These are phyloP conservation scores for Stigmatopora nigra DNA, from an alignment of 2,113 vertebrate genomes.

Conservation along the genomic window DNA sequence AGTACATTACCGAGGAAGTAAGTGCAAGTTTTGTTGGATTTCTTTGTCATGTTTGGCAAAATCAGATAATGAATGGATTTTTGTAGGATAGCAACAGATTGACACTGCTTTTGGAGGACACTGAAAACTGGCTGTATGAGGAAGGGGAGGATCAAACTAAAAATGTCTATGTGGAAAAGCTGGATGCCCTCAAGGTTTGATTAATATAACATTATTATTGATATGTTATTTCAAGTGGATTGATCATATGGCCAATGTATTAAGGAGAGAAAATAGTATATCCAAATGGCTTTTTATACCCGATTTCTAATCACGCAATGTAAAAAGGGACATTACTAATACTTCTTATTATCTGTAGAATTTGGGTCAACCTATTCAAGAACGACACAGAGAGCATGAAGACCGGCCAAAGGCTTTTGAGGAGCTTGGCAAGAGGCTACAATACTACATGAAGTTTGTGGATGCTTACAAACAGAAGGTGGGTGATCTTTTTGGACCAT, in stretches of 20 bases:
- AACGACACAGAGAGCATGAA: slow-evolving; percentile 81
- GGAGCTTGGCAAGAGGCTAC: slow-evolving; percentile 87
- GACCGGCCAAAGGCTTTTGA: slow-evolving; percentile 89
- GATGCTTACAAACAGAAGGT: slow-evolving; percentile 90
- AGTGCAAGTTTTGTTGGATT: slow-evolving; percentile 28
- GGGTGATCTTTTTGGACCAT: slow-evolving; percentile 1
- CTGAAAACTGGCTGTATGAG: slow-evolving; percentile 93
- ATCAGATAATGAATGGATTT: neutral
- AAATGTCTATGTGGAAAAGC: slow-evolving; percentile 89
- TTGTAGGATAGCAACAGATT: slow-evolving; percentile 75
- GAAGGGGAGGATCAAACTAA: slow-evolving; percentile 93
- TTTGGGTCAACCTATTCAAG: slow-evolving; percentile 85
- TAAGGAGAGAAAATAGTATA: too few species aligned
- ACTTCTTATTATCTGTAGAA: slow-evolving; percentile 65
- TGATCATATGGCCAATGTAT: neutral
- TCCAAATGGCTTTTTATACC: too few species aligned
- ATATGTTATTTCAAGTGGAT: neutral
- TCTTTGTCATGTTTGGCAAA: neutral
- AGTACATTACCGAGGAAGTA: slow-evolving; percentile 83
- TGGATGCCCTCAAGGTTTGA: slow-evolving; percentile 81
- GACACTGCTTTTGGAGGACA: slow-evolving; percentile 81
- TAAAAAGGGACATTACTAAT: too few species aligned
- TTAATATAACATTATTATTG: neutral
- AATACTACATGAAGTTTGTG: slow-evolving; percentile 85
- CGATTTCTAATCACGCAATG: too few species aligned